Evolutionary conservation across 2,113 vertebrate species (phyloP).

Genomic region (Hemiprocne comata): DNA sequence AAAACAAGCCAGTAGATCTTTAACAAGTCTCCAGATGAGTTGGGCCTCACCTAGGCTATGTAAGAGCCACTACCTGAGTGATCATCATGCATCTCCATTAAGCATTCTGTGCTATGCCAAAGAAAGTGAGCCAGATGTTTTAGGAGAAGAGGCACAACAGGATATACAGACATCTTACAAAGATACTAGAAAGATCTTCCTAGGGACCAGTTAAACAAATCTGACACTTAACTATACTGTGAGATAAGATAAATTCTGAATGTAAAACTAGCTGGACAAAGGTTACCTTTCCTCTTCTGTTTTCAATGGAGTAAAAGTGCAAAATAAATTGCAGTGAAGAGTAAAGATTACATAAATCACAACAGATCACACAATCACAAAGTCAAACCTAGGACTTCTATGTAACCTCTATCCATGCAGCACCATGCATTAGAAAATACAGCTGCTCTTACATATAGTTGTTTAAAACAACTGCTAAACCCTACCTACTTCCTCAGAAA

Average conservation of each 20-base stretch:
- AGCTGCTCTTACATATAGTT: not conserved
- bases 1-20: not conserved
- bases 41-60: not conserved
- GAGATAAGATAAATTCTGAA: not conserved
- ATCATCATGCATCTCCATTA: not conserved
- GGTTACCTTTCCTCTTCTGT: not conserved
- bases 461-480: not conserved
- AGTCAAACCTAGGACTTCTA: not conserved
- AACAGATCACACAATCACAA: not conserved
- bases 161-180: not conserved
- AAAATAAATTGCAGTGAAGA: not conserved
- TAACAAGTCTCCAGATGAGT: not conserved
- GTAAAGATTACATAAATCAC: not conserved
- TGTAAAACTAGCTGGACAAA: not conserved
- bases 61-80: not conserved
- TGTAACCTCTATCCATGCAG: not conserved
- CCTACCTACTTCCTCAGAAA: constrained; percentile 6
- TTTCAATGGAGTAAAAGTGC: not conserved
- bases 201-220: not conserved
- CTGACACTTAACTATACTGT: not conserved
- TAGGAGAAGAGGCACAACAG: not conserved
- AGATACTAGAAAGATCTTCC: not conserved
- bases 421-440: not conserved
- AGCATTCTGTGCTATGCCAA: not conserved
- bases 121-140: not conserved